Evolutionary conservation across 2,113 vertebrate genomes (phyloP), one percentile per base, ranked within the genome.

Genomic region (Pomatorhinus ruficollis): DNA sequence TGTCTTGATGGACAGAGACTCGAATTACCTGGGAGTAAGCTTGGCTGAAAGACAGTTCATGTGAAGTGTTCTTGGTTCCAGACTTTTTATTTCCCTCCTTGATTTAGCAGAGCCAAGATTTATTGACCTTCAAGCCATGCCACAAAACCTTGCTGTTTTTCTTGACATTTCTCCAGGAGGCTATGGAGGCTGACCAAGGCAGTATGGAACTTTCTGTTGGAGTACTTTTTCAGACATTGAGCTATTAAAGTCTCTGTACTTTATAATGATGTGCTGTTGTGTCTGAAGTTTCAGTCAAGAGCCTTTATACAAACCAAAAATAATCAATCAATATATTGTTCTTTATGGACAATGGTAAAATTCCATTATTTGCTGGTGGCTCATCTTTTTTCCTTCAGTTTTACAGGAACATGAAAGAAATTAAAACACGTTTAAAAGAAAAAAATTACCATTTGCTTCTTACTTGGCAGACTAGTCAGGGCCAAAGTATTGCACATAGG

Each of bases 201-300:
- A 85, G 39, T 71, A 22, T 21, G 40, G 60, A 91, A 94, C 44
- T 75, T 93, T 89, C 25, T 74, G 47, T 27, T 79, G 83, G 70
- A 94, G 70, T 75, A 76, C 22, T 89, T 97, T 96, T 94, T 96
- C 77, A 95, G 53, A 92, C 89, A 85, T 45, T 80, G 68, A 92
- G 39, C 83, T 92, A 70, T 91, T 91, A 89, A 95, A 88, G 39
- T 39, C 89, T 81, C 59, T 66, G 37, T 69, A 59, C 64, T 96
- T 97, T 70, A 72, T 83, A 94, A 87, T 59, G 83, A 91, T 64
- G 53, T 87, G 83, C 66, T 89, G 61, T 80, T 78, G 22, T 81
- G 56, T 64, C 59, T 86, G 64, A 96, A 86, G 74, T 86, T 96
- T 90, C 91, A 71, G 76, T 44, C 0, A 5, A 77, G 19, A 78